A percentile compares a stretch with the other conserved stretches of the same genome.
phyloP scores from a whole-genome alignment of 2,888 invertebrate genomes.

The Chelonus formosanus region DNA sequence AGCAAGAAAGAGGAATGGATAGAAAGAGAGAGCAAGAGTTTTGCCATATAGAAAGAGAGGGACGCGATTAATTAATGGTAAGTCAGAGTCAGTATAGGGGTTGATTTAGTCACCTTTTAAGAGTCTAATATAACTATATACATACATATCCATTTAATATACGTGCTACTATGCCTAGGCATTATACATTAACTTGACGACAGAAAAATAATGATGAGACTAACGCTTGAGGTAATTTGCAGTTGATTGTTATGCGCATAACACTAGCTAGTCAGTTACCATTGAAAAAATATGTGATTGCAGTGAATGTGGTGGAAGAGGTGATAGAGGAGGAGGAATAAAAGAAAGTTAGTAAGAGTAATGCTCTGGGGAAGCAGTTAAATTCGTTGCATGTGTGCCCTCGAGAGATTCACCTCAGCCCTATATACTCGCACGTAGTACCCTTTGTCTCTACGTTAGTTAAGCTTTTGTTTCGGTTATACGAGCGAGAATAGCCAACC shows the following conservation, averaged over 20 bases:
- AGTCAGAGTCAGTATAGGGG: conserved; percentile 45
- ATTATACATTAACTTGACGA: conserved; percentile 1
- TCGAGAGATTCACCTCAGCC: conserved; percentile 47
- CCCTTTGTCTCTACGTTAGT: conserved; percentile 62
- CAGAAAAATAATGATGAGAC: conserved; percentile 18
- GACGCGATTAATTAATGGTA: conserved; percentile 63
- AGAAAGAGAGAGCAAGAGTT: conserved; percentile 26
- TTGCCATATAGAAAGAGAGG: conserved; percentile 35
- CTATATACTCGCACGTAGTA: conserved; percentile 35
- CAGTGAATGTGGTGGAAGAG: conserved; percentile 1
- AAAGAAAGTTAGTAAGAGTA: conserved; percentile 53
- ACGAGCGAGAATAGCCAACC: conserved; percentile 56
- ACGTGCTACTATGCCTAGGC: background rate
- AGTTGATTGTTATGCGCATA: too few species aligned
- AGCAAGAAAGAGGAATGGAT: conserved; percentile 41
- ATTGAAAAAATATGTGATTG: background rate
- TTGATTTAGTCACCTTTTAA: conserved; percentile 59
- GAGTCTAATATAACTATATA: conserved; percentile 1
- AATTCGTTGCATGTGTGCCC: conserved; percentile 64
- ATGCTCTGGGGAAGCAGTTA: conserved; percentile 58
- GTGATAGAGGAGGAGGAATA: conserved; percentile 47
- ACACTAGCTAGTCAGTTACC: too few species aligned
- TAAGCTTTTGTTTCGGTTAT: conserved; percentile 65
- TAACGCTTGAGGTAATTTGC: background rate
- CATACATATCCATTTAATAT: conserved; percentile 16